Conservation (phyloP, 2,113 vertebrate species). For the Mobula hypostoma region DNA sequence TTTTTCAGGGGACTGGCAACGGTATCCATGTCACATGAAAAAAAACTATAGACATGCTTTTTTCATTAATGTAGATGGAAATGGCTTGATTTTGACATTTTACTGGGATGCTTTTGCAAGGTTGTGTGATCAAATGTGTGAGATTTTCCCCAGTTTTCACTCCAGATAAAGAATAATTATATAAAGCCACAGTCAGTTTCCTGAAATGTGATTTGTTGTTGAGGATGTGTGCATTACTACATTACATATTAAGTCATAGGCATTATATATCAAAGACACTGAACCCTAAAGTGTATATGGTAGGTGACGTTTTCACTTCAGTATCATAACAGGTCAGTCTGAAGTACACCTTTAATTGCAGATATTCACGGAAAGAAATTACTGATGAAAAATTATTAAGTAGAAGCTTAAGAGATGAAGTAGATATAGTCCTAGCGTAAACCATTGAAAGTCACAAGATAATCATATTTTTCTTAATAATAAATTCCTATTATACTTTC, state of each 20-base stretch:
- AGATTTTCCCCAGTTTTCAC: conserved; percentile 54
- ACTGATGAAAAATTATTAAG: not conserved
- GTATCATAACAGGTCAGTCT: not conserved
- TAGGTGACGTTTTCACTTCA: conserved; percentile 19
- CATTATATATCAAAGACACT: conserved; percentile 35
- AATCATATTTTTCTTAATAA: conserved; percentile 8
- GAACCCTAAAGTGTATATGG: conserved; percentile 2
- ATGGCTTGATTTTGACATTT: conserved; percentile 60
- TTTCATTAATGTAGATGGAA: conserved; percentile 78
- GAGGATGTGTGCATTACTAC: conserved; percentile 27
- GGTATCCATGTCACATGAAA: conserved; percentile 53
- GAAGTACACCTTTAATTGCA: not conserved
- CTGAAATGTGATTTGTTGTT: conserved; percentile 37
- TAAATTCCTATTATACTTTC: conserved; percentile 3
- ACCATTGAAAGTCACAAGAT: not conserved
- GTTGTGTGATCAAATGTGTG: conserved; percentile 55
- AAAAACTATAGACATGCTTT: conserved; percentile 64
- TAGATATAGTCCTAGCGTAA: conserved; percentile 32
- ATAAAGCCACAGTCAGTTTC: conserved; percentile 2
- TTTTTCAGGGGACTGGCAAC: conserved; percentile 69
- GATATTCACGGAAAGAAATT: conserved; percentile 22
- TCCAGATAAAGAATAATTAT: conserved; percentile 47
- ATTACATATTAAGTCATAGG: conserved; percentile 17
- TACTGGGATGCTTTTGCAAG: conserved; percentile 79
- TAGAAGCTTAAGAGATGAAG: conserved; percentile 29